phyloP scores from a whole-genome alignment of 2,797 vertebrate genomes.

The Enteromius viviparus region DNA sequence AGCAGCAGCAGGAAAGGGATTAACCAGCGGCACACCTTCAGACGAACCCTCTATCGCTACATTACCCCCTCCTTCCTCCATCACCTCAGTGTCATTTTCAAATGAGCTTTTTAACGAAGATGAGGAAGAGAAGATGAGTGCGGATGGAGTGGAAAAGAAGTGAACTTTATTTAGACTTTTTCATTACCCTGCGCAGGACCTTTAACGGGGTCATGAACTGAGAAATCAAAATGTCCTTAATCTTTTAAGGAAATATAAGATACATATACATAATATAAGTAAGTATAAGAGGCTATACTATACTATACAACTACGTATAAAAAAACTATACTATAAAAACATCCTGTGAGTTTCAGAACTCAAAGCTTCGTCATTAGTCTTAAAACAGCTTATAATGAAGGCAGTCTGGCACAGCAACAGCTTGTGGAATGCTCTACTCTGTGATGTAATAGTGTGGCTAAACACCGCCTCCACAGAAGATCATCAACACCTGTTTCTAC shows the following conservation, averaged over 20 bases:
- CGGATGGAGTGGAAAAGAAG: conserved; percentile 13
- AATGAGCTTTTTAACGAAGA: conserved; percentile 26
- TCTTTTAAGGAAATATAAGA: no score
- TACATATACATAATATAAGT: no score
- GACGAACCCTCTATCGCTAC: conserved; percentile 19
- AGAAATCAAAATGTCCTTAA: neutral
- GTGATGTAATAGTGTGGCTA: neutral
- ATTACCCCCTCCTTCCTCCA: neutral
- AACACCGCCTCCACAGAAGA: neutral
- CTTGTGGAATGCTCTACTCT: neutral
- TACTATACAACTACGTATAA: no score
- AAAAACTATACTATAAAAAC: neutral
- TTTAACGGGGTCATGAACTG: neutral
- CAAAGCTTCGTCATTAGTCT: neutral
- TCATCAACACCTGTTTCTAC: no score
- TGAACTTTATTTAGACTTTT: conserved; percentile 32
- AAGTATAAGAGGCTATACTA: neutral
- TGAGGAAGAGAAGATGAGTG: neutral
- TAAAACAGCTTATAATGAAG: neutral
- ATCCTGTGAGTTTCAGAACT: neutral
- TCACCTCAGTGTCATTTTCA: conserved; percentile 23
- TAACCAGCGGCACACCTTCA: conserved; percentile 29
- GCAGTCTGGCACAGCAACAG: neutral
- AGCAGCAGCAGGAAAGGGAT: conserved; percentile 40
- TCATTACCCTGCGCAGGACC: conserved; percentile 32